Base-by-base conservation (phyloP, 2,888 invertebrate genomes). In the Lycaena phlaeas region DNA sequence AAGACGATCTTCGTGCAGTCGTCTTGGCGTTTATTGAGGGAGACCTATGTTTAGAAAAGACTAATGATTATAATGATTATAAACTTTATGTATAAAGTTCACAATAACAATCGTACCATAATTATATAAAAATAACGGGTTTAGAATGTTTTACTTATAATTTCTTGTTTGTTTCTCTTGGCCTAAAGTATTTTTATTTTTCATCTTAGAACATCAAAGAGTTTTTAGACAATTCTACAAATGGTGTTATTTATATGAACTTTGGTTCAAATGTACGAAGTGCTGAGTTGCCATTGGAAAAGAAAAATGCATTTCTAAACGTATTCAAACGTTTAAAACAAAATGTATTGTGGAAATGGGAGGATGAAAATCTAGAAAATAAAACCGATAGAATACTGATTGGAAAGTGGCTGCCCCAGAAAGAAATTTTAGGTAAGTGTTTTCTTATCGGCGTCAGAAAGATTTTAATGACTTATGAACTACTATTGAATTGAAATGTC, bases 341-440 rank as follows among this genome's bases (percentile, higher is more conserved):
- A 46, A 87, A 81, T 2, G 86, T 92, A 0, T 54, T 92, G 9
- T 90, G 90, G 90, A 91, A 91, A 68, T 91, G 89, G 88, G 90
- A 91, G 48, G 85, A 86, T 0, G 78, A 87, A 10, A 63, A 66
- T 2, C 54, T 87, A n/a, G 75, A 81, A 1, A 84, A 85, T 18
- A 78, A 86, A 52, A 81, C 89, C 0, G 53, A 72, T 0, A 90
- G 90, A 57, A 73, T 92, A 1, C 68, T 86, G 34, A 66, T 87
- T 4, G 67, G 75, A 42, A 87, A 88, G 48, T 92, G 92, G 92
- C 56, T 91, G 25, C 91, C 92, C 0, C 92, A 92, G 56, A 87
- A 86, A 45, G 89, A 89, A 50, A 85, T 90, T 27, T 63, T 91
- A 27, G 73, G 87, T 87, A 57, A 61, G 68, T 66, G 36, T 26